Evolutionary conservation across 2,113 vertebrate species (phyloP).

Genomic region (Calonectris borealis): DNA sequence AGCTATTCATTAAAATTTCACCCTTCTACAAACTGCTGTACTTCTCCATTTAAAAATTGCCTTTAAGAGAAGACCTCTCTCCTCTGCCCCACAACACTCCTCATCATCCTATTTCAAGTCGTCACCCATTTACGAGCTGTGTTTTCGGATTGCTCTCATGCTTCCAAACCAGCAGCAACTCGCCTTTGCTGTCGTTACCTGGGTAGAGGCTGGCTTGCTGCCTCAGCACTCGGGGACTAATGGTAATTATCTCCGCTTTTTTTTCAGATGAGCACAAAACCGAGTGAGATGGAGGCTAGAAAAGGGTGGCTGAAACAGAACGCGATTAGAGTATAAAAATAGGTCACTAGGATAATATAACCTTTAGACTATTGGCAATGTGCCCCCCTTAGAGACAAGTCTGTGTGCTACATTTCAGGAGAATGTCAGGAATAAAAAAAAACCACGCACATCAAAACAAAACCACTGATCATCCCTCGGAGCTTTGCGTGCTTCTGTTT

Average conservation of each 20-base stretch:
- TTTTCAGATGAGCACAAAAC: neutral
- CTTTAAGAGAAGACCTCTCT: neutral
- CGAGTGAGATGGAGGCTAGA: neutral
- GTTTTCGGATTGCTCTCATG: neutral
- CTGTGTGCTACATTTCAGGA: constrained; percentile 28
- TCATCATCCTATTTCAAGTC: neutral
- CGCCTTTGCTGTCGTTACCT: neutral
- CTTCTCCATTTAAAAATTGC: neutral
- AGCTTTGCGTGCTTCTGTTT: constrained; percentile 53
- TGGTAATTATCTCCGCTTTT: neutral
- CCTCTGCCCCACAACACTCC: neutral
- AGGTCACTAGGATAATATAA: constrained; percentile 70
- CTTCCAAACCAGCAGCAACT: neutral
- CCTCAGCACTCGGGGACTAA: neutral
- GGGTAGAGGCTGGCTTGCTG: neutral
- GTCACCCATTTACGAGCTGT: neutral
- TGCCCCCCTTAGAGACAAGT: constrained; percentile 45
- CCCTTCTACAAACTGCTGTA: neutral
- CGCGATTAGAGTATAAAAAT: constrained; percentile 56
- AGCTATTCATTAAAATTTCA: constrained; percentile 50
- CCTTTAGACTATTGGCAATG: constrained; percentile 63
- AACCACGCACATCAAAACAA: constrained; percentile 35
- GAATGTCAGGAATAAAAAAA: constrained; percentile 22
- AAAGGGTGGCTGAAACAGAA: constrained; percentile 21
- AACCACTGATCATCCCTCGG: constrained; percentile 24